Conservation (phyloP, 2,797 vertebrate species). For the Chloroceryle inda region DNA sequence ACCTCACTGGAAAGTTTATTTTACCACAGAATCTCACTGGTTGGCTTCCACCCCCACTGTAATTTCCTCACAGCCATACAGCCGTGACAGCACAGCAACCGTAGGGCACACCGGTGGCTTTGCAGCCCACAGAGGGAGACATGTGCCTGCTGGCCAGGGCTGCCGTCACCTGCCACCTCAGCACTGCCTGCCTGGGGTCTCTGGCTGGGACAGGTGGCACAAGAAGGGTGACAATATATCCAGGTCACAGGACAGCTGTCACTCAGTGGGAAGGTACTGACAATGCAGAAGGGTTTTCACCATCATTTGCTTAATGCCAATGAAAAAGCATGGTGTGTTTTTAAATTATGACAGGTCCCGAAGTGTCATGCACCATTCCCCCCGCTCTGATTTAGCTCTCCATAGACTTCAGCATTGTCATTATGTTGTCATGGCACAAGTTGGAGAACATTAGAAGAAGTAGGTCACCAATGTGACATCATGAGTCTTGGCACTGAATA, state of each 20-base stretch:
- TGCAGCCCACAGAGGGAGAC: background rate
- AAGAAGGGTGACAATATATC: background rate
- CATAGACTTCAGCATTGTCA: background rate
- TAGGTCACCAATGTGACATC: conserved; percentile 21
- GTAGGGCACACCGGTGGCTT: background rate
- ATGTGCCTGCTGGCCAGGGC: background rate
- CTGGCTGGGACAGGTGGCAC: accelerated
- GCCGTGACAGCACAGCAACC: background rate
- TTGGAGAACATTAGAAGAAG: conserved; percentile 5
- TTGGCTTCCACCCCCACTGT: conserved; percentile 66
- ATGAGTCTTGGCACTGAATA: background rate
- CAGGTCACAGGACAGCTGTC: background rate
- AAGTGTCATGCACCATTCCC: background rate
- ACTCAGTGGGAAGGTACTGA: background rate
- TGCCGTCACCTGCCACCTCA: accelerated
- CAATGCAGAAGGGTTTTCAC: background rate
- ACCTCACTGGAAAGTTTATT: conserved; percentile 69
- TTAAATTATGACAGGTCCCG: background rate
- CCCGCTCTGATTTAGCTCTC: background rate
- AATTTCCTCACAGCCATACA: conserved; percentile 34
- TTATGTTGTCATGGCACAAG: background rate
- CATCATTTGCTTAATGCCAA: background rate
- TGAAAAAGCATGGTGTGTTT: background rate
- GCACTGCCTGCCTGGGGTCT: accelerated
- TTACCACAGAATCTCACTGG: conserved; percentile 59